Conservation (phyloP, 2,888 invertebrate genomes). For the Ischnura elegans region DNA sequence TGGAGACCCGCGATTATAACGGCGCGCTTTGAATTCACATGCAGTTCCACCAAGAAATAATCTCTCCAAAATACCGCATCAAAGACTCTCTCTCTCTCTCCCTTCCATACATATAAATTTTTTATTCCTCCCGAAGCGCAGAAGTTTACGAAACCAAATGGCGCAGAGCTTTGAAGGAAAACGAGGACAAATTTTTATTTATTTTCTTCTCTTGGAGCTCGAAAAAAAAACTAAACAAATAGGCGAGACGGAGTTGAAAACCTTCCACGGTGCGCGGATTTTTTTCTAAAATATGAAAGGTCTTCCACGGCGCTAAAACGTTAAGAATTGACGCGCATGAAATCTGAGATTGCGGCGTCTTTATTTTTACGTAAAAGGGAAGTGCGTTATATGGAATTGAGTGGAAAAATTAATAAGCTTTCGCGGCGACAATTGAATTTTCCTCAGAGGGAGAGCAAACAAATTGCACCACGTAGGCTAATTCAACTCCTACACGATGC, state of each 20-base stretch:
- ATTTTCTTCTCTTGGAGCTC: not conserved
- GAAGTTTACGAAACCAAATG: constrained; percentile 24
- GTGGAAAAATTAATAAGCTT: constrained; percentile 31
- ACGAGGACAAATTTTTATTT: constrained; percentile 23
- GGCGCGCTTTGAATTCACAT: not conserved
- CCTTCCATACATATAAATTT: no score
- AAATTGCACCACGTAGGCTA: not conserved
- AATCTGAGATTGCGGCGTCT: not conserved
- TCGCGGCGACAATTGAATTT: not conserved
- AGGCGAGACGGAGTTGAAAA: not conserved
- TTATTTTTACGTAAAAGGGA: not conserved
- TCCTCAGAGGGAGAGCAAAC: not conserved
- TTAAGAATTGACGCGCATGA: not conserved
- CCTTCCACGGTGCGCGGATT: not conserved
- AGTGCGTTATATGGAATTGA: not conserved
- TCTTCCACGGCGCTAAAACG: not conserved
- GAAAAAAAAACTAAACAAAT: constrained; percentile 2
- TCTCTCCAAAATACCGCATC: not conserved
- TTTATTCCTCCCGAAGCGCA: not conserved
- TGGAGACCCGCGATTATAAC: not conserved
- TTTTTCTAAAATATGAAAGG: constrained; percentile 1
- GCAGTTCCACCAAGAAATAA: not conserved
- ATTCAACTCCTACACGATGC: not conserved
- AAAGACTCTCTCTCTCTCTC: not conserved
- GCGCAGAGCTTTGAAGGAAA: constrained; percentile 1